Percentiles rank a stretch among this genome's conserved stretches.
These are phyloP conservation scores for Drosophila setifemur DNA, from an alignment of 1,140 invertebrate genomes.

Conservation along the genomic window DNA sequence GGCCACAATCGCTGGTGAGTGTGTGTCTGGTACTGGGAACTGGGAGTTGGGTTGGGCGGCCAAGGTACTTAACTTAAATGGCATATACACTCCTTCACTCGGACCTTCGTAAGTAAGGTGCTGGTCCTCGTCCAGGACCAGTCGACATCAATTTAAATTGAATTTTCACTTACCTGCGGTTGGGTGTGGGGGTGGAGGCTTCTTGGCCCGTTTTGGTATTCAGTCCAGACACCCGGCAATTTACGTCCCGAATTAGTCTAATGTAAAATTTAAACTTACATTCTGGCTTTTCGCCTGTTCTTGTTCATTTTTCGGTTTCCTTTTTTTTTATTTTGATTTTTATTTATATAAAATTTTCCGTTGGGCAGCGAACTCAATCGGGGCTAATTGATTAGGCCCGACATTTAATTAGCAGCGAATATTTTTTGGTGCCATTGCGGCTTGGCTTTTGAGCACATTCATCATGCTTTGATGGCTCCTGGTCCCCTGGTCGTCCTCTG, in stretches of 20 bases:
- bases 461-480: conserved; percentile 47
- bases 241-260: conserved; percentile 77
- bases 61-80: conserved; percentile 79
- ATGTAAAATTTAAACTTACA: conserved; percentile 68
- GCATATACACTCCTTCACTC: conserved; percentile 58
- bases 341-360: neutral
- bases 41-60: conserved; percentile 37
- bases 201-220: conserved; percentile 55
- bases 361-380: neutral
- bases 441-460: conserved; percentile 47
- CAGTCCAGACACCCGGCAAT: conserved; percentile 62
- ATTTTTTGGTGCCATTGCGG: conserved; percentile 32
- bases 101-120: neutral
- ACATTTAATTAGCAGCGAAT: conserved; percentile 69
- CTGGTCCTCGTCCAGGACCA: conserved; percentile 32
- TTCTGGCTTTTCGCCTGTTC: conserved; percentile 17
- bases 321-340: neutral
- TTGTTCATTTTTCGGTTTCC: neutral
- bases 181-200: neutral
- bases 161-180: conserved; percentile 75
- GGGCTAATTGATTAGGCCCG: conserved; percentile 66
- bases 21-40: neutral
- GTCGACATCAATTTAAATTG: conserved; percentile 81
- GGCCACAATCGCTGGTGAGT: conserved; percentile 23
- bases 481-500: neutral